Base-by-base conservation (phyloP, 2,113 vertebrate species). In the Tachysurus fulvidraco region DNA sequence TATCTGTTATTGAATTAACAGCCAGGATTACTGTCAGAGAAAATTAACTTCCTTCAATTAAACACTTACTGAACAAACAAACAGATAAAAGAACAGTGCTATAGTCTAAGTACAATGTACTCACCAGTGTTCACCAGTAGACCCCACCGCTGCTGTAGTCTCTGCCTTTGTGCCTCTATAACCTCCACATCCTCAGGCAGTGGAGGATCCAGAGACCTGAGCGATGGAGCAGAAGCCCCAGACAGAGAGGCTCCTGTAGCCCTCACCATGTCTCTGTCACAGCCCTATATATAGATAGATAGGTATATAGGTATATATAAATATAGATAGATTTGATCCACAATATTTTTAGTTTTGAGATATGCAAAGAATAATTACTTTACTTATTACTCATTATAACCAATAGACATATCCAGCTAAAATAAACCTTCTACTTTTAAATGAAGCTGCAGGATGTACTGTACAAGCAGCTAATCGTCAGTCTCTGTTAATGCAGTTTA, bases 181-280 rank as follows among this genome's bases (percentile, higher is more conserved):
- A 69, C 88, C 86, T 90, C 83, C n/a, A 85, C 50, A 62, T 93
- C 88, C 21, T 94, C 92, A 76, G 81, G 7, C 2, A 55, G 55
- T 2, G 89, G 90, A 65, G 92, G 79, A 7, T 28, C 78, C 54
- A 94, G 87, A 30, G 83, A 87, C 36, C 92, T 92, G 11, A 95
- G 77, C 0, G 90, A 55, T 71, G 92, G 90, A 0, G 91, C 93
- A 5, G 94, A 90, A 6, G 88, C 76, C 19, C 94, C 94, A 2
- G 93, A 92, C n/a, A 96, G 92, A 83, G 89, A 90, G 30, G 92
- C 89, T 3, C 87, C 92, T 5, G 93, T 95, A 71, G 91, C 77
- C 12, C 17, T 85, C 10, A 95, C 73, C 41, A 82, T 65, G 0
- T 87, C 82, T 80, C 76, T 73, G 13, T 94, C 92, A 65, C 71